These are phyloP conservation scores for Patella depressa DNA, from an alignment of 2,888 invertebrate genomes.

Conservation along the genomic window DNA sequence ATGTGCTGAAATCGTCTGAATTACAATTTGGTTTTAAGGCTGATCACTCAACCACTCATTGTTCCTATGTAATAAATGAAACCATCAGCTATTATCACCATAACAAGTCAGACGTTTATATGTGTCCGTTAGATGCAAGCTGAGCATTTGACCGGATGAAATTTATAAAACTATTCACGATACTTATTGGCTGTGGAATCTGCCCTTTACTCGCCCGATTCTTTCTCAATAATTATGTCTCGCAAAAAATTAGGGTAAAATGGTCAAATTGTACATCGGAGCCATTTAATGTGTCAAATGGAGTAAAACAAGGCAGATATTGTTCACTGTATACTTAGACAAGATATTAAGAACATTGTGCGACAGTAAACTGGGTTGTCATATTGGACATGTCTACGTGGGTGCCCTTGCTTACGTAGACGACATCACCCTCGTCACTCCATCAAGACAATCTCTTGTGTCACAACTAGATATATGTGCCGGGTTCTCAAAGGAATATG, in stretches of 20 bases:
- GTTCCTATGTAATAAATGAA: too few relatives aligned
- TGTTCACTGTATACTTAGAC: conserved; percentile 22
- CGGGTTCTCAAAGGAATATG: background rate
- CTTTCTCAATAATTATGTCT: background rate
- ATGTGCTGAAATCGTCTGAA: too few relatives aligned
- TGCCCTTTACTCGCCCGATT: background rate
- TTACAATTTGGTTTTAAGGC: too few relatives aligned
- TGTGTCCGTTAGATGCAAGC: too few relatives aligned
- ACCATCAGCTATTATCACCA: too few relatives aligned
- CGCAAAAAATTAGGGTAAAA: background rate
- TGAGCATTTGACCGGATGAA: too few relatives aligned
- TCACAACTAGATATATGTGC: background rate
- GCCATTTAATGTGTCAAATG: conserved; percentile 19
- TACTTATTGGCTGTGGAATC: background rate
- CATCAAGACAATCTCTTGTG: background rate
- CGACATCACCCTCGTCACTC: conserved; percentile 18
- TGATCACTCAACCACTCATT: too few relatives aligned
- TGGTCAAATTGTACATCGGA: background rate
- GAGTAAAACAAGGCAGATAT: conserved; percentile 21
- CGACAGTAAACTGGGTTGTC: conserved; percentile 11
- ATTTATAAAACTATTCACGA: background rate
- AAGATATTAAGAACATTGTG: conserved; percentile 16
- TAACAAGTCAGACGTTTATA: too few relatives aligned
- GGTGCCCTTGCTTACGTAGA: conserved; percentile 29
- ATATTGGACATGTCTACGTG: conserved; percentile 15